These are phyloP conservation scores for Eupithecia centaureata DNA, from an alignment of 2,888 invertebrate genomes.

Conservation along the genomic window DNA sequence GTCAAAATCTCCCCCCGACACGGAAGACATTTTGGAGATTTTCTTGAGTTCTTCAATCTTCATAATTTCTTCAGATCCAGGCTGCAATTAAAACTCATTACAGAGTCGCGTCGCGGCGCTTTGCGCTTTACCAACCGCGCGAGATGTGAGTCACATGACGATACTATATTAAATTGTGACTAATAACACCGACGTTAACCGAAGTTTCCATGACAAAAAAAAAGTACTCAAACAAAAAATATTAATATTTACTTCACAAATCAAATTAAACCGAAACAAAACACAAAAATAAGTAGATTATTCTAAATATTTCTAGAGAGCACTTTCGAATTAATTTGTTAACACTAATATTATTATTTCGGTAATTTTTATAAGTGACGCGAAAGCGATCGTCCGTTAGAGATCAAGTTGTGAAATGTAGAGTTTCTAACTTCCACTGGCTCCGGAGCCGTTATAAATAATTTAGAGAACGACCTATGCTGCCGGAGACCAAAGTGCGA, in stretches of 20 bases:
- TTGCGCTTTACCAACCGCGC: constrained; percentile 24
- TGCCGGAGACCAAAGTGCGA: constrained; percentile 74
- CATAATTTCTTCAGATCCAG: constrained; percentile 48
- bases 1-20: constrained; percentile 88
- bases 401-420: constrained; percentile 57
- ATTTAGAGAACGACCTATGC: constrained; percentile 61
- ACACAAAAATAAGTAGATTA: constrained; percentile 54
- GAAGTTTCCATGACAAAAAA: constrained; percentile 37
- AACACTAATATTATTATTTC: constrained; percentile 56
- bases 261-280: constrained; percentile 67
- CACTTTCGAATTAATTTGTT: constrained; percentile 55
- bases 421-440: constrained; percentile 69
- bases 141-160: constrained; percentile 62
- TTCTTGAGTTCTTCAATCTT: constrained; percentile 43
- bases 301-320: constrained; percentile 33
- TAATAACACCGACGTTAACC: constrained; percentile 45
- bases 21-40: constrained; percentile 64
- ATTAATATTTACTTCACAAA: constrained; percentile 49
- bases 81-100: constrained; percentile 56
- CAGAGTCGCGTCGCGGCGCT: constrained; percentile 39
- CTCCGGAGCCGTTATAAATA: constrained; percentile 46
- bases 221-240: constrained; percentile 14
- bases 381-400: constrained; percentile 46
- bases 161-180: constrained; percentile 57
- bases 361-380: constrained; percentile 36